Conservation (phyloP, 2,797 vertebrate species). For the Natrix natrix region DNA sequence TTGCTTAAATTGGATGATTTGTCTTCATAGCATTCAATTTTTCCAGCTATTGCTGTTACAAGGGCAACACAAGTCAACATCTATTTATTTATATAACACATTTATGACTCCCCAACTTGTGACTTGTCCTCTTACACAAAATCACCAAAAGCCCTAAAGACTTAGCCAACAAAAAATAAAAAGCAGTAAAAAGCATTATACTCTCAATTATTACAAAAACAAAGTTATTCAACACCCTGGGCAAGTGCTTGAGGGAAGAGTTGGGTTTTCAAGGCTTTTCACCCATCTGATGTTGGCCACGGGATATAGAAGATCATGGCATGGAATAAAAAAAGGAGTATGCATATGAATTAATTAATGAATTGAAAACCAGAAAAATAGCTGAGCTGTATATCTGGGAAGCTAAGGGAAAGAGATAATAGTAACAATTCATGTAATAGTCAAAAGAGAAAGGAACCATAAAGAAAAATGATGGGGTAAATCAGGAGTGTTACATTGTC, state of each 20-base stretch:
- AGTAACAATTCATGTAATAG: neutral
- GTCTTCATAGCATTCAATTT: neutral
- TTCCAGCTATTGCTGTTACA: neutral
- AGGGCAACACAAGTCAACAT: neutral
- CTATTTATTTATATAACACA: neutral
- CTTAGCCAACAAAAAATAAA: neutral
- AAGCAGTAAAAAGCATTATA: neutral
- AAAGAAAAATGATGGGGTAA: neutral
- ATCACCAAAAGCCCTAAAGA: neutral
- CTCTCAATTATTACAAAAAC: neutral
- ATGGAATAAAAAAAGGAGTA: neutral
- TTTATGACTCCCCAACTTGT: neutral
- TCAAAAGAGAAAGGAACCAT: neutral
- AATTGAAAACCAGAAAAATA: neutral
- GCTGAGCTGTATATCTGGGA: neutral
- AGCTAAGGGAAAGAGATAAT: neutral
- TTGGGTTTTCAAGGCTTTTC: neutral
- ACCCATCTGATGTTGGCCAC: neutral
- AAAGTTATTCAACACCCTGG: neutral
- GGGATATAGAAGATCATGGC: neutral
- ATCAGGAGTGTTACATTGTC: neutral
- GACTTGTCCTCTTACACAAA: neutral
- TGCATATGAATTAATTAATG: neutral
- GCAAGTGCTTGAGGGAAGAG: neutral
- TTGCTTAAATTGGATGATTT: neutral